Base-by-base conservation (phyloP, 2,113 vertebrate species). In the Alethe castanea region DNA sequence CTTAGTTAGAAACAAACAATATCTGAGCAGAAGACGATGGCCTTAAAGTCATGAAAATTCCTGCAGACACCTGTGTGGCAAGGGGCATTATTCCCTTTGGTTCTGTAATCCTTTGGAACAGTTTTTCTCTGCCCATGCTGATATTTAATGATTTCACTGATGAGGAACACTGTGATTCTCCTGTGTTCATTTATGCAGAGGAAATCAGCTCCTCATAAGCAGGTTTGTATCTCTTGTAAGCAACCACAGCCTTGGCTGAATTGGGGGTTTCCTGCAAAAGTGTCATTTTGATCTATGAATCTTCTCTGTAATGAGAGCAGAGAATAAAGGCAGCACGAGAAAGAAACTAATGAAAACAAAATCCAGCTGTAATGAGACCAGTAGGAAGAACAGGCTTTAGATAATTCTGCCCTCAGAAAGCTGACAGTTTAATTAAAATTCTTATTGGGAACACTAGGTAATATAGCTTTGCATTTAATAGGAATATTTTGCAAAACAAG, bases 381-480 rank as follows among this genome's bases (percentile, higher is more conserved):
- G 94, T 69, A 62, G 86, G 25, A 92, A 88, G 93, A 96, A 33
- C 50, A 44, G 65, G 85, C 54, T 88, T 96, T 25, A 91, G 83
- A 94, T 95, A 31, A 96, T 93, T 59, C 96, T 97, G 47, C 10
- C 81, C 33, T 74, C 45, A 65, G 81, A 91, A 93, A 94, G 36
- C 76, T 97, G 96, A 96, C 94, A 97, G 92, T 97, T 96, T 97
- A 97, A 97, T 98, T 97, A 97, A 96, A 96, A 95, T 94, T 81
- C 88, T 96, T 80, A 36, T 81, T 94, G 84, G 81, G 81, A 94
- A 81, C 40, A 14, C 70, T 81, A 76, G 78, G 81, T 96, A 89
- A 96, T 89, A 92, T 47, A 92, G 87, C 81, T 92, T 92, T 19
- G 56, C 50, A 40, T 97, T 91, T 92, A 91, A 94, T 81, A 62